Evolutionary conservation across 2,888 invertebrate genomes (phyloP).

Genomic region (Nemotelus nigrinus): DNA sequence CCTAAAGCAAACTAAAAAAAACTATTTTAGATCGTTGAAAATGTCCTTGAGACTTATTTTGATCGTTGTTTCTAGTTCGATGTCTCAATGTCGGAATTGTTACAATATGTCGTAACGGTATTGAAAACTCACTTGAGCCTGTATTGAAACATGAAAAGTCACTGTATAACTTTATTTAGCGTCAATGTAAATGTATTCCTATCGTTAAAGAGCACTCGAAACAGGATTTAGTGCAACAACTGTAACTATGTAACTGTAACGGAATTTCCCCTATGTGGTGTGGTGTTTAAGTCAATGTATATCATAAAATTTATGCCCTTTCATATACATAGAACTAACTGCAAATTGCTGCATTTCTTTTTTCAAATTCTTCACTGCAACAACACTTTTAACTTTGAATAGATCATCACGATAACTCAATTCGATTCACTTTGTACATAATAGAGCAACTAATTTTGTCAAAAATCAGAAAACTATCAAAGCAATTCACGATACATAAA

Average conservation of each 20-base stretch:
- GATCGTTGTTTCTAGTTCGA: not conserved
- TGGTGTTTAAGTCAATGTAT: slow-evolving; percentile 39
- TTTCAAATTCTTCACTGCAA: slow-evolving; percentile 16
- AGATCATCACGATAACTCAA: not conserved
- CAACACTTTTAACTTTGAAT: not conserved
- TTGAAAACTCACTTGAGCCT: not conserved
- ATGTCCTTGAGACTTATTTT: slow-evolving; percentile 12
- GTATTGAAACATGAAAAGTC: slow-evolving; percentile 6
- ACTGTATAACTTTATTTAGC: slow-evolving; percentile 7
- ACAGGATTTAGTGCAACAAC: slow-evolving; percentile 1
- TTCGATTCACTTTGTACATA: slow-evolving; percentile 8
- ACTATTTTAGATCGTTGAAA: not conserved
- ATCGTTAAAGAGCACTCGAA: slow-evolving; percentile 14
- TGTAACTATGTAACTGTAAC: slow-evolving; percentile 25
- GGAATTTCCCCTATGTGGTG: slow-evolving; percentile 43
- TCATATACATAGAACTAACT: slow-evolving; percentile 7
- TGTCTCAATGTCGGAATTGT: slow-evolving; percentile 6
- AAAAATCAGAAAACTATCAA: not conserved
- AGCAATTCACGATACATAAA: not conserved
- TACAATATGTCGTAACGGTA: not conserved
- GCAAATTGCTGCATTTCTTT: slow-evolving; percentile 15
- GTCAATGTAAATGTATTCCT: slow-evolving; percentile 20
- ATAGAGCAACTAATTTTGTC: no score
- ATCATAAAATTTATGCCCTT: slow-evolving; percentile 30
- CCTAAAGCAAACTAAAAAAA: not conserved